Base-by-base conservation (phyloP, 64 coral and sea anemone genomes). In the Cladopsammia gracilis region DNA sequence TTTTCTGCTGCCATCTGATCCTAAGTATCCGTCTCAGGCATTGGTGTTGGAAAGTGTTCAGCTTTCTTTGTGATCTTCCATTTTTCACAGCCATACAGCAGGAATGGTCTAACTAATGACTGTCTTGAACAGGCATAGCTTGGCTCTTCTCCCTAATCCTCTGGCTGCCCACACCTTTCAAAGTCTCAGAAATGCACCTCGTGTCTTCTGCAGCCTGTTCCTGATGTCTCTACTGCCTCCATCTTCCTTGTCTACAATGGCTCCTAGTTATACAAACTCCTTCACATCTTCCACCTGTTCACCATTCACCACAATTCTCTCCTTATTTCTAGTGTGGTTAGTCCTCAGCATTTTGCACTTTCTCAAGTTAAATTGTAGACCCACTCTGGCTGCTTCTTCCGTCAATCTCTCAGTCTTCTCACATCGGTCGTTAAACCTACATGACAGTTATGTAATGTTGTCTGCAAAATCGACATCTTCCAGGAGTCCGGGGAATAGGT, bases 111-210 rank as follows among this genome's bases (percentile, higher is more conserved):
- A 60, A 89, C 57, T 50, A 64, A 70, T 13, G 68, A 68, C 68
- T 89, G 68, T 85, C 68, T 89, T 76, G 57, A 62, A 89, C 15
- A 64, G 70, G 9, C 56, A 16, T n/a, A 89, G 16, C 75, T 71
- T 81, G 18, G 46, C 53, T 90, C 73, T 54, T 51, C 62, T 90
- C 57, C 74, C 62, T 51, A 81, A 81, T 48, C 53, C 77, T 52
- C 76, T 83, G 4, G 89, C 58, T 59, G 26, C 43, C 68, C 77
- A 91, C 11, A 64, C 79, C n/a, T 24, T 91, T 25, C 60, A 9
- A 45, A 73, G 67, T 48, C 66, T 74, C 50, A 60, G 48, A 12
- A 83, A 84, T 25, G 67, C 52, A 62, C 89, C 52, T 11, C 51
- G 50, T n/a, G 66, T 22, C 20, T 77, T 91, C 67, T 50, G 24